Evolutionary conservation across 1,140 invertebrate genomes (phyloP).

Genomic region (Asobara japonica): DNA sequence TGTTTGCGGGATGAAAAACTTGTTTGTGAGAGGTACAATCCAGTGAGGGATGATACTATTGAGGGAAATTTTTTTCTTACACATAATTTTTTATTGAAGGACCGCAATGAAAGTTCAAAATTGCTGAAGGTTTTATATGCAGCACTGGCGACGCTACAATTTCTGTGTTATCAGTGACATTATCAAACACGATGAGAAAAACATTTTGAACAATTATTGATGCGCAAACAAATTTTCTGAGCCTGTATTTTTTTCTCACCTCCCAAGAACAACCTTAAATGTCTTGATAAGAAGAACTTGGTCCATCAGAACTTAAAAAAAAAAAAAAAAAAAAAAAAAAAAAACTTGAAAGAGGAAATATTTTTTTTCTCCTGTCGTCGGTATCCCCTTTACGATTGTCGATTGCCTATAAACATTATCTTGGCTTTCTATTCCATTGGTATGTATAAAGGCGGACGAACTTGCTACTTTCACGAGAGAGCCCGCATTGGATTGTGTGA

Average conservation of each 20-base stretch:
- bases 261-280: too few species aligned
- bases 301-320: not conserved
- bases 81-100: not conserved
- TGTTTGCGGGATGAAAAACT: constrained; percentile 11
- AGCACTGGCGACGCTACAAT: too few species aligned
- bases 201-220: too few species aligned
- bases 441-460: constrained; percentile 59
- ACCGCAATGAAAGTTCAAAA: not conserved
- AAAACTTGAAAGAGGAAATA: not conserved
- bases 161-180: too few species aligned
- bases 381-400: constrained; percentile 51
- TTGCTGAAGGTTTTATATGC: too few species aligned
- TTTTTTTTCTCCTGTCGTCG: constrained; percentile 9
- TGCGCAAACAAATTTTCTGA: too few species aligned
- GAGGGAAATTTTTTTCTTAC: not conserved
- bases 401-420: constrained; percentile 60
- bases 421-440: constrained; percentile 47
- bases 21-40: not conserved
- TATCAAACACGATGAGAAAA: too few species aligned
- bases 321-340: not conserved
- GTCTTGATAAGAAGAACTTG: not conserved
- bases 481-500: constrained; percentile 59
- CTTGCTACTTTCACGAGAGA: constrained; percentile 55
- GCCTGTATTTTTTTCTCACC: too few species aligned
- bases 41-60: not conserved